Conservation (phyloP, 2,888 invertebrate genomes). For the Falcaria lacertinaria region DNA sequence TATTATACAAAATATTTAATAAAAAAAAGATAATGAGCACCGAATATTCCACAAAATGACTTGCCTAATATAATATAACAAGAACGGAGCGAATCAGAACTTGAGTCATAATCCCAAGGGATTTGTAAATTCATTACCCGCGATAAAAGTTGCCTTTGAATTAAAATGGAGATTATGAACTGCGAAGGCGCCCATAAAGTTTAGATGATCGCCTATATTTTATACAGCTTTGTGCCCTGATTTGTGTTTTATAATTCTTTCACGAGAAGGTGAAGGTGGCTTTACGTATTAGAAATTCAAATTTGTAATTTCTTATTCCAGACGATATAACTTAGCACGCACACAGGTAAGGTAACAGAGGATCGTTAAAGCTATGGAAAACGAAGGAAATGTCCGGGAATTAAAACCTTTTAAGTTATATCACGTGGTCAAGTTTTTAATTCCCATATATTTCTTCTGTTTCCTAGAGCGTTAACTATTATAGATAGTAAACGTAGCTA, state of each 20-base stretch:
- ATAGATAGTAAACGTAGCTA: too few relatives aligned
- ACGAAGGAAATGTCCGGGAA: too few relatives aligned
- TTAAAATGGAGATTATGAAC: slow-evolving; percentile 56
- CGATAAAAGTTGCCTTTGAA: slow-evolving; percentile 52
- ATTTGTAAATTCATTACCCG: slow-evolving; percentile 58
- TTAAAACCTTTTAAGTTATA: too few relatives aligned
- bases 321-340: too few relatives aligned
- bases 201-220: slow-evolving; percentile 33
- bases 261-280: not conserved
- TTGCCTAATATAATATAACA: not conserved
- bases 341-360: too few relatives aligned
- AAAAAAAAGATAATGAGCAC: not conserved
- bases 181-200: slow-evolving; percentile 32
- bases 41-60: not conserved
- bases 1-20: too few relatives aligned
- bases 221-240: slow-evolving; percentile 10
- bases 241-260: not conserved
- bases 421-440: too few relatives aligned
- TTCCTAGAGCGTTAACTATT: too few relatives aligned
- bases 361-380: too few relatives aligned
- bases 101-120: slow-evolving; percentile 39
- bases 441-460: too few relatives aligned
- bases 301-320: too few relatives aligned
- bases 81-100: slow-evolving; percentile 9
- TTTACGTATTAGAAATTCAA: too few relatives aligned